A percentile compares a stretch with the other conserved stretches of the same genome.
Evolutionary conservation across 2,797 vertebrate genomes (phyloP).

Genomic region (Mallotus villosus): DNA sequence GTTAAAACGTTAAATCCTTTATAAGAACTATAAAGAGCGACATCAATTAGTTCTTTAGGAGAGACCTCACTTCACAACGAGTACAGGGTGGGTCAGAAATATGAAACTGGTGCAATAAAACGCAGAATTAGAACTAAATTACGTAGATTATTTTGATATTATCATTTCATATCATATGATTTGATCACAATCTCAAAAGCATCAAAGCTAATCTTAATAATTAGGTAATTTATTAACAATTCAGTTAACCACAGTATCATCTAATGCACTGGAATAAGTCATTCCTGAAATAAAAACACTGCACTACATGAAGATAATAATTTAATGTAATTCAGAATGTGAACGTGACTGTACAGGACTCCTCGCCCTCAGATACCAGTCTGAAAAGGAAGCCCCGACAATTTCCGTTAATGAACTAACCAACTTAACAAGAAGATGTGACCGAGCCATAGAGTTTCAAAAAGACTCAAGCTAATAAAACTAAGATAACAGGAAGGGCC

Average conservation of each 20-base stretch:
- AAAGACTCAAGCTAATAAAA: conserved; percentile 4
- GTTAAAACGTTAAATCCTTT: background rate
- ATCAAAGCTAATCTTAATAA: background rate
- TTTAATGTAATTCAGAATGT: background rate
- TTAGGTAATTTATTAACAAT: background rate
- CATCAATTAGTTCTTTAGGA: background rate
- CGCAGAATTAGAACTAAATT: no score
- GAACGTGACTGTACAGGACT: background rate
- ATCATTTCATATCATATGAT: background rate
- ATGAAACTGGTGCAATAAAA: background rate
- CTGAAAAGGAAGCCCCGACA: background rate
- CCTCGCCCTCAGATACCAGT: background rate
- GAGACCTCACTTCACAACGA: conserved; percentile 10
- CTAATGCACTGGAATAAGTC: background rate
- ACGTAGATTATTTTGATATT: background rate
- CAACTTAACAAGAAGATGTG: background rate
- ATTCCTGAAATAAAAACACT: background rate
- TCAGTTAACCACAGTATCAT: background rate
- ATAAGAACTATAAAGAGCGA: background rate
- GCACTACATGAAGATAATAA: background rate
- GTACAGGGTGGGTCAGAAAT: background rate
- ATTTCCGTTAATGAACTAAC: background rate
- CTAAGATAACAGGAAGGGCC: background rate
- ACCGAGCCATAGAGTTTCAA: background rate
- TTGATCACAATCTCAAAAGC: no score